These are phyloP conservation scores for Turdus rufiventris DNA, from an alignment of 2,113 vertebrate species.

Conservation along the genomic window DNA sequence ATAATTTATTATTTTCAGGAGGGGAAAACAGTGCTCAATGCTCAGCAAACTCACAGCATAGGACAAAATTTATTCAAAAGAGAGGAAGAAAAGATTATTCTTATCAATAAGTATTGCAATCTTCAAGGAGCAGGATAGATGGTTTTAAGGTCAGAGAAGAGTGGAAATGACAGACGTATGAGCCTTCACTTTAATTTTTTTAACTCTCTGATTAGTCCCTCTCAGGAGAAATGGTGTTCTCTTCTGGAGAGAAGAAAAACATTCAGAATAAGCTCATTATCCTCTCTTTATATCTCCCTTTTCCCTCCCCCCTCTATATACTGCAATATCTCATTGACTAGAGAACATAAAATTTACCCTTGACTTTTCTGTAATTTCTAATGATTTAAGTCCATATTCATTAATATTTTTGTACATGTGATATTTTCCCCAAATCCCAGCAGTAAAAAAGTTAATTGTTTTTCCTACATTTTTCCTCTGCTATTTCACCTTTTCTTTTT, in stretches of 20 bases:
- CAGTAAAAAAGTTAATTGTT: conserved; percentile 27
- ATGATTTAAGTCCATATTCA: conserved; percentile 7
- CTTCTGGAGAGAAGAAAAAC: background rate
- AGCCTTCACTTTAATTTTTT: conserved; percentile 7
- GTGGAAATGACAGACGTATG: background rate
- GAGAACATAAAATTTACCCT: background rate
- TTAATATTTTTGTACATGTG: conserved; percentile 17
- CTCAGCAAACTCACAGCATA: background rate
- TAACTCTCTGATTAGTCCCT: background rate
- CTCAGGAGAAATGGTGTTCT: background rate
- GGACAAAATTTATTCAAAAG: background rate
- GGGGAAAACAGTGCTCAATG: accelerated
- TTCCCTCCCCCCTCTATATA: background rate
- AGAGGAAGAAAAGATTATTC: background rate
- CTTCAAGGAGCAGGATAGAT: background rate
- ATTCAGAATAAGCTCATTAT: conserved; percentile 20
- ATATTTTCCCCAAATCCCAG: conserved; percentile 31
- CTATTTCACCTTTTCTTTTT: conserved; percentile 4
- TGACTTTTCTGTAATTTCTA: conserved; percentile 16
- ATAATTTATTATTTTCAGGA: background rate
- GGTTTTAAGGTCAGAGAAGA: background rate
- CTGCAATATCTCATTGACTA: background rate
- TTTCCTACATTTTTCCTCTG: background rate
- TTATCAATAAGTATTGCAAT: background rate
- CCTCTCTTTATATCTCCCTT: background rate